These are phyloP conservation scores for Syngnathus rostellatus DNA, from an alignment of 2,797 vertebrate species.

Conservation along the genomic window DNA sequence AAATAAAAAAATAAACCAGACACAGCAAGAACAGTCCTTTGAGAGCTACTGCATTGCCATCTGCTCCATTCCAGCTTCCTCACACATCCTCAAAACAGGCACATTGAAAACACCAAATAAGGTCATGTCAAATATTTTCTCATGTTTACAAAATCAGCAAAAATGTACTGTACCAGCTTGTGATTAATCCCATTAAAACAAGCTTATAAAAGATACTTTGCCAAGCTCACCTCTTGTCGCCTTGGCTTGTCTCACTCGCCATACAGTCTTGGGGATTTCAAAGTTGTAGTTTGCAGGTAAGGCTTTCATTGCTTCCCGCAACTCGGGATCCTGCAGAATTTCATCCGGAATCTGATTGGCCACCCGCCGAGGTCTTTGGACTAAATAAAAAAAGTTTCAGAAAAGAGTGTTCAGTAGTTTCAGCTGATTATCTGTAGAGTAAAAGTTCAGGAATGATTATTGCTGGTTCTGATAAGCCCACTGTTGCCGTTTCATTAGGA, in stretches of 20 bases:
- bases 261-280: conserved; percentile 93
- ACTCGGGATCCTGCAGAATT: conserved; percentile 74
- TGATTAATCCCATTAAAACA: not conserved
- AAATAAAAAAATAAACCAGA: conserved; percentile 28
- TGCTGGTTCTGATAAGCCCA: not conserved
- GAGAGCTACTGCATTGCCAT: conserved; percentile 31
- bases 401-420: not conserved
- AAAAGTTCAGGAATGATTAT: not conserved
- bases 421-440: not conserved
- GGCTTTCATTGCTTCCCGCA: conserved; percentile 71
- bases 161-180: not conserved
- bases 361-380: conserved; percentile 58
- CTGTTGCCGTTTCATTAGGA: not conserved
- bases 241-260: conserved; percentile 82
- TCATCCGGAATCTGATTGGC: conserved; percentile 89
- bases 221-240: conserved; percentile 79
- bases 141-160: not conserved
- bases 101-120: not conserved
- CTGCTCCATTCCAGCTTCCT: conserved; percentile 24
- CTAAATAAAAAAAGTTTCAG: conserved; percentile 52
- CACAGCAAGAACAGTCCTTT: conserved; percentile 12
- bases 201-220: not conserved
- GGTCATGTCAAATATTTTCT: no score
- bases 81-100: not conserved
- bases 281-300: conserved; percentile 95